Evolutionary conservation across 2,797 vertebrate species (phyloP).

Genomic region (Caiman crocodilus): DNA sequence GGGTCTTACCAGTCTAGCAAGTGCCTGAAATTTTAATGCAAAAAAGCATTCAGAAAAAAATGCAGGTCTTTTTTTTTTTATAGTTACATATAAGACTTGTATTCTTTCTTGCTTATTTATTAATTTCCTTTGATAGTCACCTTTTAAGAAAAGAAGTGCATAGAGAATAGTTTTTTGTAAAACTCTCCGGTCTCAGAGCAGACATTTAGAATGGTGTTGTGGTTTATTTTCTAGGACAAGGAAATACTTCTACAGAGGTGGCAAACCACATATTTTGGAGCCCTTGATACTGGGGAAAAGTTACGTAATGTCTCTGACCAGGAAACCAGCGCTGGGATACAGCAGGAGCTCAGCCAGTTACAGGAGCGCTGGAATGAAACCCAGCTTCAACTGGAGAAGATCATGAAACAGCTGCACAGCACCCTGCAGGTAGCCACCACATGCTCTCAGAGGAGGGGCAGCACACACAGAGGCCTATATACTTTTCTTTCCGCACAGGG

Average conservation of each 20-base stretch:
- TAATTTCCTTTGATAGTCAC: not conserved
- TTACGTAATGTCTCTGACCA: conserved; percentile 80
- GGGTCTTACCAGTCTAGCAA: not conserved
- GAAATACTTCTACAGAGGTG: conserved; percentile 86
- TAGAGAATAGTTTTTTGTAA: not conserved
- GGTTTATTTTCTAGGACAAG: conserved; percentile 80
- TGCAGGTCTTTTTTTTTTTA: not conserved
- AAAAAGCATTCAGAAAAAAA: not conserved
- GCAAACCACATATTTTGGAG: conserved; percentile 82
- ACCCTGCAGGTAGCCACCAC: conserved; percentile 82
- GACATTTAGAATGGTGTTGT: not conserved
- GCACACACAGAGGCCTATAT: not conserved
- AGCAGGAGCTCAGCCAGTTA: conserved; percentile 83
- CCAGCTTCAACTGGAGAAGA: conserved; percentile 79
- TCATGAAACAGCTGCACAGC: conserved; percentile 74
- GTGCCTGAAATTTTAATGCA: not conserved
- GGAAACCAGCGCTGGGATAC: conserved; percentile 79
- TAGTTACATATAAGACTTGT: not conserved
- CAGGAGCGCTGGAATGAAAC: conserved; percentile 87
- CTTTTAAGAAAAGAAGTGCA: not conserved
- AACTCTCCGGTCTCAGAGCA: not conserved
- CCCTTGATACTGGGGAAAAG: conserved; percentile 86
- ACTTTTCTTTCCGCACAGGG: fast-evolving
- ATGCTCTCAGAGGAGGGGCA: not conserved
- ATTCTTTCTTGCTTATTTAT: not conserved